A percentile compares a stretch with the other conserved stretches of the same genome.
Conservation (phyloP, 2,888 invertebrate species). For the Erebia epiphron region DNA sequence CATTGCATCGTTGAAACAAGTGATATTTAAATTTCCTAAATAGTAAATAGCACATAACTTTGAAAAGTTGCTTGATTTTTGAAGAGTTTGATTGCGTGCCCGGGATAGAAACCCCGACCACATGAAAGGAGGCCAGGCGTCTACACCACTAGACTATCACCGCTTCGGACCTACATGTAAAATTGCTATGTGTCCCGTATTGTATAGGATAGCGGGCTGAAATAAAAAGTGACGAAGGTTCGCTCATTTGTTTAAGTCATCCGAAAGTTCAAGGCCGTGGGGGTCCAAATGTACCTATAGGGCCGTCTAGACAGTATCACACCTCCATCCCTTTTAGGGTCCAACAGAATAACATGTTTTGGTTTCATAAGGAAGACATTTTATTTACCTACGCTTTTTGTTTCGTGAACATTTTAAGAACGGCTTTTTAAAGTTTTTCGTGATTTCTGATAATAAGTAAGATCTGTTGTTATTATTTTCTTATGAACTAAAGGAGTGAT, state of each 20-base stretch:
- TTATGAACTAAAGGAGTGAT: too few species aligned
- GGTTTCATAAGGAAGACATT: slow-evolving; percentile 42
- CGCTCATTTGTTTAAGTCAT: slow-evolving; percentile 77
- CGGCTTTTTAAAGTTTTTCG: background rate
- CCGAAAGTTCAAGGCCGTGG: slow-evolving; percentile 77
- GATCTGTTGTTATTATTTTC: background rate
- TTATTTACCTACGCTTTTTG: slow-evolving; percentile 20
- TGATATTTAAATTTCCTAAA: too few species aligned
- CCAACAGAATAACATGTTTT: slow-evolving; percentile 68
- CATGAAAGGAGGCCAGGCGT: too few species aligned
- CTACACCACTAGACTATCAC: too few species aligned
- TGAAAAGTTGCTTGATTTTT: too few species aligned
- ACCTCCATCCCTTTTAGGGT: slow-evolving; percentile 75
- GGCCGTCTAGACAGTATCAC: slow-evolving; percentile 80
- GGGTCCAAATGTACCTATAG: slow-evolving; percentile 76
- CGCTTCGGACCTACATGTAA: too few species aligned
- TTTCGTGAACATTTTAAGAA: background rate
- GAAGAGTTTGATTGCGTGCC: too few species aligned
- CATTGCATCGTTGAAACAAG: too few species aligned
- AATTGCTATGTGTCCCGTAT: slow-evolving; percentile 26
- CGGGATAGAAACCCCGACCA: too few species aligned
- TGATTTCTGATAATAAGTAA: background rate
- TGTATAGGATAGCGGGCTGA: slow-evolving; percentile 23
- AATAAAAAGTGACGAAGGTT: slow-evolving; percentile 50
- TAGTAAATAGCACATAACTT: too few species aligned